Conservation (phyloP, 2,888 invertebrate species). For the Chrysomela aeneicollis region DNA sequence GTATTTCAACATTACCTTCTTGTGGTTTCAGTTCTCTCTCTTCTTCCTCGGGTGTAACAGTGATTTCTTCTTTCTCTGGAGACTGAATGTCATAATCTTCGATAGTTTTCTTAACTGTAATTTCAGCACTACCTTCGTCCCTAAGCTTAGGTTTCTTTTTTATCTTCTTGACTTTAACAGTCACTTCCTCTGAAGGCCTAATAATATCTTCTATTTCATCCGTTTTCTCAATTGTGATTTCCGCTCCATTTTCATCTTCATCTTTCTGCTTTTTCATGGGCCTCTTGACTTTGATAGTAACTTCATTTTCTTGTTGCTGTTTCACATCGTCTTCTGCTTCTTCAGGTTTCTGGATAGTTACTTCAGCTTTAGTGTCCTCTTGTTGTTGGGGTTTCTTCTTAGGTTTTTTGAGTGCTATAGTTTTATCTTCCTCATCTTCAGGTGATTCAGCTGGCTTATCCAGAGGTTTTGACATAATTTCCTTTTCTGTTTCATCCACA, state of each 20-base stretch:
- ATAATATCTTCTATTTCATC: constrained; percentile 57
- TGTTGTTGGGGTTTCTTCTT: constrained; percentile 48
- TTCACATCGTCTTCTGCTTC: constrained; percentile 54
- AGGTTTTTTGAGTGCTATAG: constrained; percentile 42
- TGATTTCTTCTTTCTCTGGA: constrained; percentile 47
- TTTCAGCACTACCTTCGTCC: constrained; percentile 50
- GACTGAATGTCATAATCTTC: constrained; percentile 58
- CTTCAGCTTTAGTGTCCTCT: constrained; percentile 50
- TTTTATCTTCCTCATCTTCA: constrained; percentile 47
- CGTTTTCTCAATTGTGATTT: constrained; percentile 51
- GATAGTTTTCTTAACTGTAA: constrained; percentile 51
- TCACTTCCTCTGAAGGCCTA: constrained; percentile 47
- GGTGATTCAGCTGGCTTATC: constrained; percentile 44
- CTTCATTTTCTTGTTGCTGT: constrained; percentile 40
- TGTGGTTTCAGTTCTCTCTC: constrained; percentile 48
- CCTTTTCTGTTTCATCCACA: constrained; percentile 68
- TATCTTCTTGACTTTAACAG: constrained; percentile 37
- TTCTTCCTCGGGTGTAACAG: constrained; percentile 35
- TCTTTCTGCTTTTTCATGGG: constrained; percentile 48
- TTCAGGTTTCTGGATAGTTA: constrained; percentile 42
- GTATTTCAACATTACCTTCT: constrained; percentile 37
- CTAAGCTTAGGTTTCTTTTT: constrained; percentile 45
- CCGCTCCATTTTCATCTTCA: constrained; percentile 40
- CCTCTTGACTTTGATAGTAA: constrained; percentile 54
- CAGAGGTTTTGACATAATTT: constrained; percentile 45